Evolutionary conservation across 2,888 invertebrate genomes (phyloP), one percentile per base, ranked within the genome.

Genomic region (Sarcophaga rosellei): DNA sequence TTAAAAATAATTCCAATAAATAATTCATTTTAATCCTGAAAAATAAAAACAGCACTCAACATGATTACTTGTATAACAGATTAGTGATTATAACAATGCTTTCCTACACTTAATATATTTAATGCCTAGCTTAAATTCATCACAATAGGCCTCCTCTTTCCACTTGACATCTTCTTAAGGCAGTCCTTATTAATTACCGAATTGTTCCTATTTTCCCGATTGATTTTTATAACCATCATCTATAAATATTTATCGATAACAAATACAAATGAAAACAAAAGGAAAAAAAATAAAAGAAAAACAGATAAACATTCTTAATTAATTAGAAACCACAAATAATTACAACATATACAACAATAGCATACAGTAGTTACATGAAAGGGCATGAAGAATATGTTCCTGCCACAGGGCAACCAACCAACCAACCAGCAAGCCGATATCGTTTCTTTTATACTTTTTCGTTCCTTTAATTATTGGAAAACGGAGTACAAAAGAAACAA

Each of bases 321-420:
- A 79, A 66, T 82, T 75, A 70, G 75, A 81, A 82, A 75, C 81
- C 78, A 72, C 65, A 79, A 78, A 75, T 53, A 53, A 53, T 53
- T 53, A 53, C 61, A 84, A 57, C 21, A 66, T 45, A 12, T 10
- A 62, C 17, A 78, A 21, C 10, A 61, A 4, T 23, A 53, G 35
- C 35, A 8, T 2, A 35, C 35, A 35, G 10, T 20, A 20, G 44
- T 1, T 23, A 45, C 20, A 35, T 47, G 17, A 63, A 81, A 74
- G 35, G 35, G 47, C 74, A 69, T 81, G 35, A 45, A 66, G 35
- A 35, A 35, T 35, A 35, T 35, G 57, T 62, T 65, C 57, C 17
- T 61, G 45, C 65, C 72, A 66, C 66, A 80, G 68, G 21, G 20
- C 17, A 57, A 20, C 57, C 21, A 11, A 12, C 47, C 15, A 15